A percentile compares a stretch with the other conserved stretches of the same genome.
phyloP scores from a whole-genome alignment of 2,797 vertebrate genomes.

The Acipenser ruthenus region DNA sequence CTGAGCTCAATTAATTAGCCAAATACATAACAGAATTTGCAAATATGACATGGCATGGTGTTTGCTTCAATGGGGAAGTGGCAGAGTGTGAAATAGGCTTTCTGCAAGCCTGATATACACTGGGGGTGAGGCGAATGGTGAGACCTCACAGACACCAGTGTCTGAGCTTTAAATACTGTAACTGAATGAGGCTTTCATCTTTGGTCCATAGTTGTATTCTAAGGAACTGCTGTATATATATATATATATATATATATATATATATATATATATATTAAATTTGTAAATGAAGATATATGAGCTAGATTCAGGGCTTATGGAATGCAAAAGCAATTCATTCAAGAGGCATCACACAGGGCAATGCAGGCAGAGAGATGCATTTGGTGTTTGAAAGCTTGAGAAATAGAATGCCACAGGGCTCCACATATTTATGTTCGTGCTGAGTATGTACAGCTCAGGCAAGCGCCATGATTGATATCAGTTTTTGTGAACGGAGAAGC shows the following conservation, averaged over 20 bases:
- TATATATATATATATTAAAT: slow-evolving; percentile 6
- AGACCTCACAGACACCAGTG: slow-evolving; percentile 28
- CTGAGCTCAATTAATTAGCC: slow-evolving; percentile 11
- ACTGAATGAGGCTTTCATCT: slow-evolving; percentile 36
- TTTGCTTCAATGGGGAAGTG: slow-evolving; percentile 27
- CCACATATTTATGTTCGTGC: too few species aligned
- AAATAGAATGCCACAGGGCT: too few species aligned
- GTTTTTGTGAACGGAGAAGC: too few species aligned
- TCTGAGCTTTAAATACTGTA: slow-evolving; percentile 54
- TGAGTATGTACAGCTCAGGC: too few species aligned
- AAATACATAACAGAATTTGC: slow-evolving; percentile 1
- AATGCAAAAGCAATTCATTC: too few species aligned
- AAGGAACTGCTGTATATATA: neutral
- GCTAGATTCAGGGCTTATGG: neutral
- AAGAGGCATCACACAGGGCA: too few species aligned
- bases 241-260: neutral
- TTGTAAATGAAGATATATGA: slow-evolving; percentile 34
- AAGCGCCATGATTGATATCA: too few species aligned
- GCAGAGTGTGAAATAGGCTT: slow-evolving; percentile 63
- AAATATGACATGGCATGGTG: neutral
- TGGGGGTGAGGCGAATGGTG: slow-evolving; percentile 30
- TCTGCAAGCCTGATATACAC: slow-evolving; percentile 32
- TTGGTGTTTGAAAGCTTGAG: too few species aligned
- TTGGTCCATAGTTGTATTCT: slow-evolving; percentile 43
- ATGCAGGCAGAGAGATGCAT: too few species aligned